phyloP scores from a whole-genome alignment of 1,140 invertebrate species.

The Drosophila paulistorum region DNA sequence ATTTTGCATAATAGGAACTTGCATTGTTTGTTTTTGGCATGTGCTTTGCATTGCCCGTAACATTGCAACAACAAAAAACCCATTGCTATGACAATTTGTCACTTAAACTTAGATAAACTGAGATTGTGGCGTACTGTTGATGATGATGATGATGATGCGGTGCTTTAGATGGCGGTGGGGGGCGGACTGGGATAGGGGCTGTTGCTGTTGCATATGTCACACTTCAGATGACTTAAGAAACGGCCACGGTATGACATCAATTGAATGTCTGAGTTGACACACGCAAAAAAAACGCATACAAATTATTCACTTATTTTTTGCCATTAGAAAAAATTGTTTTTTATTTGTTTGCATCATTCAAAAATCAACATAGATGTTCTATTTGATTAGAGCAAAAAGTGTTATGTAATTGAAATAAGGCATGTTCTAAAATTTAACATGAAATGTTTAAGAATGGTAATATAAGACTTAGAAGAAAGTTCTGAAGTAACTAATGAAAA shows the following conservation, averaged over 20 bases:
- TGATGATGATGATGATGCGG: slow-evolving; percentile 6
- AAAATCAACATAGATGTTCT: neutral
- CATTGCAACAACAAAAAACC: slow-evolving; percentile 30
- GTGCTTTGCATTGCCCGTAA: slow-evolving; percentile 39
- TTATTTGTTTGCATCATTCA: neutral
- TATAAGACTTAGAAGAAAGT: no score
- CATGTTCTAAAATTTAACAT: no score
- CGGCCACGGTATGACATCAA: slow-evolving; percentile 68
- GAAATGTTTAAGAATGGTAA: no score
- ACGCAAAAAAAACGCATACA: slow-evolving; percentile 2
- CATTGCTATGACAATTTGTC: slow-evolving; percentile 62
- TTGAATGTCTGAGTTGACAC: slow-evolving; percentile 64
- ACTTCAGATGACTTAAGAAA: slow-evolving; percentile 62
- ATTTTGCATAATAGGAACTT: slow-evolving; percentile 57
- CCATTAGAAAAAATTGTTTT: neutral
- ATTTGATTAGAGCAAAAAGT: no score
- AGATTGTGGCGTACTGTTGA: slow-evolving; percentile 5
- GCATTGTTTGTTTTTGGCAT: slow-evolving; percentile 77
- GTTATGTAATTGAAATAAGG: no score
- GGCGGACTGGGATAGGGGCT: neutral
- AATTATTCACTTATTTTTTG: slow-evolving; percentile 16
- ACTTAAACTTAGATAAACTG: slow-evolving; percentile 51
- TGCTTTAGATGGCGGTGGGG: neutral
- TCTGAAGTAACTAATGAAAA: no score
- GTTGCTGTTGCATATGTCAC: slow-evolving; percentile 43